Percentiles rank a stretch among this genome's conserved stretches.
Conservation (phyloP, 2,797 vertebrate species). For the Bryconaethiops microstoma region DNA sequence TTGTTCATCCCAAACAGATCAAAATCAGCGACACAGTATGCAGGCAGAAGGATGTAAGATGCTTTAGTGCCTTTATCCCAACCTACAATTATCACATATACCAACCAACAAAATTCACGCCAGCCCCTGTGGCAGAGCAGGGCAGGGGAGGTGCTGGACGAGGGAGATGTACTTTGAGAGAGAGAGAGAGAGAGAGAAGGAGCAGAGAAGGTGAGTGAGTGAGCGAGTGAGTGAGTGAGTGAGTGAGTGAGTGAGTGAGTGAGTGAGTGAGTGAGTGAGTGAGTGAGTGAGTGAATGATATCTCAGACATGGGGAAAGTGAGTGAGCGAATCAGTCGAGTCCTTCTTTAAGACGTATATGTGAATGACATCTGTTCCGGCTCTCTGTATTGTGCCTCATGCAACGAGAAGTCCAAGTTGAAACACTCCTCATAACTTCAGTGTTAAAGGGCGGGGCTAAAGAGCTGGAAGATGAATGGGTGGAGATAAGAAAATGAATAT, state of each 20-base stretch:
- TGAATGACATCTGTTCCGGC: too few relatives aligned
- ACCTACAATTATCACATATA: neutral
- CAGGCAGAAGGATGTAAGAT: neutral
- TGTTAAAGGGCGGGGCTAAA: too few relatives aligned
- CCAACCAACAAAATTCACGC: neutral
- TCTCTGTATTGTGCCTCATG: too few relatives aligned
- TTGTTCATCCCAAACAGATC: slow-evolving; percentile 5
- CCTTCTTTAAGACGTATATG: too few relatives aligned
- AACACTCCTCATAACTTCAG: too few relatives aligned
- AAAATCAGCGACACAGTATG: neutral
- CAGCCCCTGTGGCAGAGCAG: neutral
- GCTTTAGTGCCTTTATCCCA: slow-evolving; percentile 5
- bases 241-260: neutral
- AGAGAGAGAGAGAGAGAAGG: neutral
- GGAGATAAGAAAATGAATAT: too few relatives aligned
- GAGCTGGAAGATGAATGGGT: too few relatives aligned
- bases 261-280: too few relatives aligned
- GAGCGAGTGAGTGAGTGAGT: neutral
- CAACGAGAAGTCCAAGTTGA: too few relatives aligned
- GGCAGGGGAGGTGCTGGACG: neutral
- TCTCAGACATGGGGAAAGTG: too few relatives aligned
- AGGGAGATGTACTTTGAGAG: neutral
- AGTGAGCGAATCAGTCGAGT: too few relatives aligned
- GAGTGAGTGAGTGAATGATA: too few relatives aligned
- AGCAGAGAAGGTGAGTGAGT: neutral